Evolutionary conservation across 1,140 invertebrate species (phyloP), one percentile per base, ranked within the genome.

Genomic region (Brachionus rubens): DNA sequence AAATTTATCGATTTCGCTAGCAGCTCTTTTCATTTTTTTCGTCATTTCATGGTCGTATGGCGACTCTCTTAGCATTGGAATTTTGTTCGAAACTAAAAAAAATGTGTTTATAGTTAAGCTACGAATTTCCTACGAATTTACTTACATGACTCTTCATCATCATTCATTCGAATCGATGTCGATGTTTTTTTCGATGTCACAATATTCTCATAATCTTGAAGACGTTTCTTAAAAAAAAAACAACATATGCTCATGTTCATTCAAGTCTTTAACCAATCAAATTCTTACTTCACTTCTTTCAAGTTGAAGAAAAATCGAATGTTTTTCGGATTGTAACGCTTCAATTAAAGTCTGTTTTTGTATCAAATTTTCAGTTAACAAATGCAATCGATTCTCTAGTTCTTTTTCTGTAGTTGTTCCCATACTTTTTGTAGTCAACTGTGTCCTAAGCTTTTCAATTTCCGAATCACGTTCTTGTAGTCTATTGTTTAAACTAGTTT

Each of bases 291-390:
- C 90, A n/a, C 90, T 82, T 82, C 91, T 89, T 81, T 92, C 91
- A 26, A 92, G 82, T 80, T 92, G 91, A 21, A 92, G 81, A 48
- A 88, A 83, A 24, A 92, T 84, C 10, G 91, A 91, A 86, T 91
- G 91, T 78, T 90, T 88, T 79, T 93, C 91, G 0, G 90, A 89
- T 30, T 90, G 91, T 16, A 91, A 84, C 26, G 87, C 86, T 82
- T 93, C 91, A 28, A 93, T 80, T 67, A 88, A 86, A 62, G 89
- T 89, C 82, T 93, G 91, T 80, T 92, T 92, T 76, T 90, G 87
- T 67, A 93, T 91, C 16, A 93, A 84, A 54, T 90, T 91, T 80
- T 92, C 90, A 1, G 91, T 92, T 10, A 92, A 84, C 1, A 87
- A 85, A 70, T 89, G 86, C 1, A 92, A 82, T 77, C 90, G 85